Evolutionary conservation across 1,140 invertebrate genomes (phyloP).

Genomic region (Drosophila sp.): DNA sequence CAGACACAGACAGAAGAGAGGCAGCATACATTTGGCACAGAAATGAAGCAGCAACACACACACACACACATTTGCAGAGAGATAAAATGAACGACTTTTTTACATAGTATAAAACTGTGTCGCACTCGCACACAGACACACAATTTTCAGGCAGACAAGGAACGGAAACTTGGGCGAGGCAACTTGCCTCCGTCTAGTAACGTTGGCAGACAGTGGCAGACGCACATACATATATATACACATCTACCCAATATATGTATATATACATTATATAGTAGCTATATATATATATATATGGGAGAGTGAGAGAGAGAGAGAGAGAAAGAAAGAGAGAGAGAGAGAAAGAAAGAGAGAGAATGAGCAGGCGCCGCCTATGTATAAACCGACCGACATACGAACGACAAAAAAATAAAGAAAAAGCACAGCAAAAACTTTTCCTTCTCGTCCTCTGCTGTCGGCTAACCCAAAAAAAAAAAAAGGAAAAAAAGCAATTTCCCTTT

Average conservation of each 20-base stretch:
- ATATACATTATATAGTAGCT: conserved; percentile 18
- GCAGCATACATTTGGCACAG: conserved; percentile 71
- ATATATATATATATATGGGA: conserved; percentile 18
- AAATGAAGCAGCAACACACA: conserved; percentile 44
- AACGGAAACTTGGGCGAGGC: conserved; percentile 52
- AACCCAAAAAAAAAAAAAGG: conserved; percentile 17
- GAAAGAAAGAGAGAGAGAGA: neutral
- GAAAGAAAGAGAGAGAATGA: conserved; percentile 34
- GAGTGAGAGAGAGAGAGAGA: conserved; percentile 5
- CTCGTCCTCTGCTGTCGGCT: conserved; percentile 13
- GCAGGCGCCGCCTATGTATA: conserved; percentile 58
- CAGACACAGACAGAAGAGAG: conserved; percentile 59
- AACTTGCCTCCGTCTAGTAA: conserved; percentile 61
- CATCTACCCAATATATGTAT: neutral
- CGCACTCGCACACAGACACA: conserved; percentile 55
- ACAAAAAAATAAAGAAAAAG: conserved; percentile 2
- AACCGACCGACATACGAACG: conserved; percentile 42
- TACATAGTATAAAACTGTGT: conserved; percentile 67
- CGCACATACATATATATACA: conserved; percentile 39
- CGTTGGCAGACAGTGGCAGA: conserved; percentile 63
- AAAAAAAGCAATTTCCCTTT: conserved; percentile 73
- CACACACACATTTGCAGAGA: conserved; percentile 22
- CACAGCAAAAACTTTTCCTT: conserved; percentile 13
- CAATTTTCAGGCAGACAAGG: conserved; percentile 12
- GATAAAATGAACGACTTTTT: conserved; percentile 17